Conservation (phyloP, 2,888 invertebrate genomes). For the Trissolcus brochymenae region DNA sequence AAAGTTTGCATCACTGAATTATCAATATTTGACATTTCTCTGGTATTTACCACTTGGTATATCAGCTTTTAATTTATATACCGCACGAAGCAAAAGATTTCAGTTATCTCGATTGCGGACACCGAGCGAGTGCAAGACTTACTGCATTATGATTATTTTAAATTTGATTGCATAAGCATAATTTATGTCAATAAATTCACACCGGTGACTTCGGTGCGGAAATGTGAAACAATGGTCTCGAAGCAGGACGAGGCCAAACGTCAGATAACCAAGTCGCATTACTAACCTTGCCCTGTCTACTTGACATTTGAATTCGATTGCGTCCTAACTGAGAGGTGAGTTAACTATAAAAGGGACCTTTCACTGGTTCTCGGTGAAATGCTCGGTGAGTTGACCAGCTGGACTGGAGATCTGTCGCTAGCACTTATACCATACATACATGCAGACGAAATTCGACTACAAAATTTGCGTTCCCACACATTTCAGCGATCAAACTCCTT, state of each 20-base stretch:
- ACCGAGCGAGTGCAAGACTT: background rate
- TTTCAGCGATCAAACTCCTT: too few species aligned
- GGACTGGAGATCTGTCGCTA: conserved; percentile 47
- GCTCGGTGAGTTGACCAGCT: conserved; percentile 40
- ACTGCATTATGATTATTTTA: conserved; percentile 7
- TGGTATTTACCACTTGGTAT: conserved; percentile 35
- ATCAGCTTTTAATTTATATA: conserved; percentile 25
- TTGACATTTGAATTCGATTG: conserved; percentile 56
- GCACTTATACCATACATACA: conserved; percentile 19
- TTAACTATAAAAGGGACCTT: conserved; percentile 52
- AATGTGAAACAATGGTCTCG: conserved; percentile 41
- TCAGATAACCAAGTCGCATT: conserved; percentile 41
- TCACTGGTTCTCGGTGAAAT: conserved; percentile 49
- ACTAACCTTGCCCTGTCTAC: conserved; percentile 52
- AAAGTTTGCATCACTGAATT: background rate
- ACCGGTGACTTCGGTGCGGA: conserved; percentile 29
- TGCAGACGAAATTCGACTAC: conserved; percentile 1
- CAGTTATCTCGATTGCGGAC: conserved; percentile 11
- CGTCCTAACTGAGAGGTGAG: conserved; percentile 31
- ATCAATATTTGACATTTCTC: conserved; percentile 43
- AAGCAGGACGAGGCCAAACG: conserved; percentile 40
- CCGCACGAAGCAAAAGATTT: conserved; percentile 8
- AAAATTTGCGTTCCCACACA: too few species aligned
- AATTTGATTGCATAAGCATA: conserved; percentile 16
- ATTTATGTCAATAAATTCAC: conserved; percentile 25